Conservation (phyloP, 2,888 invertebrate genomes). For the Trichopria drosophilae region DNA sequence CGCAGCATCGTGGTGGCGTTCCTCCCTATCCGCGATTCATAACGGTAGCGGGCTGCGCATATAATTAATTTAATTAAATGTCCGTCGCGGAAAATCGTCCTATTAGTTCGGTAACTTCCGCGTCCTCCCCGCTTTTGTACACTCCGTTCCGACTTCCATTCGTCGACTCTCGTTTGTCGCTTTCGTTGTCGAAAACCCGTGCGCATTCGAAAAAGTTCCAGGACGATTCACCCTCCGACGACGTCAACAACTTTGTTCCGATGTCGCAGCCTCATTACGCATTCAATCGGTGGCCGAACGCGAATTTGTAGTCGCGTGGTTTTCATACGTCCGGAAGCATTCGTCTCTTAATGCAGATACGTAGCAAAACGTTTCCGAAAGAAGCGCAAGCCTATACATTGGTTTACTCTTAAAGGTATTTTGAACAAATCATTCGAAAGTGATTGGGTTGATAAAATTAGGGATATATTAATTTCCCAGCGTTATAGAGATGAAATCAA, state of each 20-base stretch:
- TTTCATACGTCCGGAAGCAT: too few relatives aligned
- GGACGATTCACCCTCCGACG: conserved; percentile 16
- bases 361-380: too few relatives aligned
- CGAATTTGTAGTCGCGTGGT: too few relatives aligned
- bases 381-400: too few relatives aligned
- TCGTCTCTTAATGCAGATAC: too few relatives aligned
- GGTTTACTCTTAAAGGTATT: too few relatives aligned
- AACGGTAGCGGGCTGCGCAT: conserved; percentile 55
- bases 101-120: conserved; percentile 52
- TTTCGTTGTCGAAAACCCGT: conserved; percentile 23
- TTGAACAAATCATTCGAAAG: too few relatives aligned
- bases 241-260: background rate
- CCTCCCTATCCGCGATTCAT: conserved; percentile 52
- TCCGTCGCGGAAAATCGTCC: conserved; percentile 52
- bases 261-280: background rate
- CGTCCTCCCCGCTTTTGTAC: conserved; percentile 29
- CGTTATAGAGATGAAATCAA: too few relatives aligned
- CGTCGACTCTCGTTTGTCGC: conserved; percentile 34
- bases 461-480: too few relatives aligned
- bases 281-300: conserved; percentile 14
- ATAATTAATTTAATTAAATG: conserved; percentile 59
- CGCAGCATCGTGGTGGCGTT: conserved; percentile 44
- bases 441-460: too few relatives aligned
- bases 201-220: conserved; percentile 37
- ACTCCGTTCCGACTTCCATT: conserved; percentile 31